Conservation (phyloP, 1,140 invertebrate genomes). For the Sarcophaga bullata region DNA sequence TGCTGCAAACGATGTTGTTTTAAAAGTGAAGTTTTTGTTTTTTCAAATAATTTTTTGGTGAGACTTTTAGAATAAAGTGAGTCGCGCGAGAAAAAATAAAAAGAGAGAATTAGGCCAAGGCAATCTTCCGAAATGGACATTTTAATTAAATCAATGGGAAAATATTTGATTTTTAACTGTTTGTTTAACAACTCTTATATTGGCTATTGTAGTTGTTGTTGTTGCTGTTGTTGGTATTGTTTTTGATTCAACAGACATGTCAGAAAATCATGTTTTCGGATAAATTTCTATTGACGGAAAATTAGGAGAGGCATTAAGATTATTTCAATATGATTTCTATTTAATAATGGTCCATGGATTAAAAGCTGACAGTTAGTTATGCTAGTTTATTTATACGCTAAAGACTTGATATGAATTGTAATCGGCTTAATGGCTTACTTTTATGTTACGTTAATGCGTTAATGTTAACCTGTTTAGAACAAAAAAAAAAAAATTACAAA, state of each 20-base stretch:
- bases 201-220: background rate
- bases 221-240: background rate
- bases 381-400: background rate
- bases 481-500: no score
- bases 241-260: conserved; percentile 30
- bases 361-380: conserved; percentile 6
- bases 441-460: no score
- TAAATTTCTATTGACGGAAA: conserved; percentile 41
- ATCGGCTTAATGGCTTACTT: no score
- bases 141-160: conserved; percentile 41
- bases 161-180: conserved; percentile 13
- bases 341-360: background rate
- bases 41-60: background rate
- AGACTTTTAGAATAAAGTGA: background rate
- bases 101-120: conserved; percentile 33
- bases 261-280: conserved; percentile 35
- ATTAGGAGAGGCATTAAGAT: conserved; percentile 28
- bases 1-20: background rate
- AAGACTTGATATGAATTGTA: background rate
- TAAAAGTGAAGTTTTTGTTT: background rate
- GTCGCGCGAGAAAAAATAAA: background rate
- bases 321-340: background rate
- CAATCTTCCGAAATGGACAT: conserved; percentile 37
- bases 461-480: no score
- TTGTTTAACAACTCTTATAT: background rate